Evolutionary conservation across 2,113 vertebrate species (phyloP), one percentile per base, ranked within the genome.

Genomic region (Lota lota): DNA sequence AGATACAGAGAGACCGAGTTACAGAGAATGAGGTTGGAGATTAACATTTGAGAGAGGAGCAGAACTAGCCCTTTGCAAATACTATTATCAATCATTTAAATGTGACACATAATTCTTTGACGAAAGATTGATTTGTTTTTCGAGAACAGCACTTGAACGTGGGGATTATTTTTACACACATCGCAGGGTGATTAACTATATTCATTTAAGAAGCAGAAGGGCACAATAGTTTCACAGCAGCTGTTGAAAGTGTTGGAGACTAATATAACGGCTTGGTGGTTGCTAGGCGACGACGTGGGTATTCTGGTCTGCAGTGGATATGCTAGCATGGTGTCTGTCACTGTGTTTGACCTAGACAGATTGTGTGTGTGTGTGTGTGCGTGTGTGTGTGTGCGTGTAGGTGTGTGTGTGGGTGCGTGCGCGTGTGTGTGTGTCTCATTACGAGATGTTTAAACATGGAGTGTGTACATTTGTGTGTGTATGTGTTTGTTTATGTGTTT

Each of bases 211-310:
- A 40, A 36, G 63, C 47, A 54, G 66, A 17, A 8, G 19, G n/a
- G 4, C 66, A 28, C 15, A 4, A 10, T 67, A 36, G 60, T 65
- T 76, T 40, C 62, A 40, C 56, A 61, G 71, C 78, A 66, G 73
- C 70, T 80, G 70, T 59, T 53, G 68, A 24, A 53, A 66, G 57
- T 68, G 64, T 67, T 64, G 53, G 50, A 54, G 59, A 76, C 66
- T 65, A 78, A 66, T 73, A 67, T 72, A 72, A 69, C 68, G 65
- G 71, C 75, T 78, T 73, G 76, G 28, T 51, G 68, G 89, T 90
- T 87, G 89, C 88, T 86, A 81, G 72, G 90, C 47, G 77, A 88
- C 68, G 73, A 62, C 63, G 17, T 62, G 75, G 67, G 82, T 78
- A 88, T 88, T 84, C 70, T 69, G 71, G 76, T 47, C 40, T 80